Base-by-base conservation (phyloP, 2,797 vertebrate genomes). In the Neosalanx taihuensis region DNA sequence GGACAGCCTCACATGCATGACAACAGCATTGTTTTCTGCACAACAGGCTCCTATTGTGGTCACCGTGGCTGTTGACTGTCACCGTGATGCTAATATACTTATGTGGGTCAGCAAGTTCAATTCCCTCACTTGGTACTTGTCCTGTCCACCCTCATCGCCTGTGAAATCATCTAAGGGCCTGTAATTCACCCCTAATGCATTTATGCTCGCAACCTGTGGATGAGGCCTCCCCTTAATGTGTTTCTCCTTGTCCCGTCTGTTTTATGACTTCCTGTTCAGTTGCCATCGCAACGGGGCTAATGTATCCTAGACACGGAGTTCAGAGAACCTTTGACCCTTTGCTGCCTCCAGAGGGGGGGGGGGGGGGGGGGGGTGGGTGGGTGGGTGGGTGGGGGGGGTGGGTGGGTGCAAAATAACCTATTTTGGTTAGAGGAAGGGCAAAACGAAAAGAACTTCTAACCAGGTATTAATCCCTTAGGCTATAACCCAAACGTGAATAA, bases 71-170 rank as follows among this genome's bases (percentile, higher is more conserved):
- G 85, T 83, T 89, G 82, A 80, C 81, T 60, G 78, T 77, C 79
- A 62, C 81, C 56, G 70, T 74, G 80, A 77, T 82, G 82, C 85
- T 88, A 88, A 88, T 89, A 81, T 79, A 79, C 84, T 87, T 35
- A 78, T 69, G 72, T 59, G 61, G 85, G 89, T 88, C 87, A 84
- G 37, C 46, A 82, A 67, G 87, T 88, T 89, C 85, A 76, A 74
- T 65, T 71, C 1, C 9, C 82, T 76, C 81, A 83, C 72, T 73
- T 81, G 74, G 69, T 68, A 76, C 62, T 63, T 17, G 46, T 63
- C n/a, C 70, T 75, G 74, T 73, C 69, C 33, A 80, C 70, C 70
- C 65, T 80, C 80, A 35, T 13, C 58, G 29, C 6, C 46, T 7
- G 70, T 69, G 20, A 51, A 69, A 77, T 67, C 66, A 26, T 78